Percentiles rank a stretch among this genome's conserved stretches.
Evolutionary conservation across 2,113 vertebrate genomes (phyloP).

Genomic region (rabbit (Oryctolagus cuniculus)): mOryCun1.1 NC_091434.1:98318501-98319000

Average conservation of each 20-base stretch:
- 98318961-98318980: no score
- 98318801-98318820: conserved; percentile 27
- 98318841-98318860: background rate
- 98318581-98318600: conserved; percentile 75
- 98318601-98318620: conserved; percentile 81
- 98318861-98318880: background rate
- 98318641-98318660: conserved; percentile 71
- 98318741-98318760: conserved; percentile 56
- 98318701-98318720: conserved; percentile 82
- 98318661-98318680: conserved; percentile 87
- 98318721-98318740: conserved; percentile 43
- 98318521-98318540: background rate
- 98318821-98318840: conserved; percentile 50
- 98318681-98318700: conserved; percentile 86
- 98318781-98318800: conserved; percentile 51
- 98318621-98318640: conserved; percentile 85
- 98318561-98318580: conserved; percentile 52
- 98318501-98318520: conserved; percentile 24
- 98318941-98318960: background rate
- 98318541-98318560: conserved; percentile 52
- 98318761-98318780: conserved; percentile 28
- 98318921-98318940: background rate
- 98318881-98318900: background rate
- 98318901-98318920: background rate
- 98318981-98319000: background rate